A percentile compares a stretch with the other conserved stretches of the same genome.
phyloP scores from a whole-genome alignment of 1,140 invertebrate species.

The Amphibalanus amphitrite region DNA sequence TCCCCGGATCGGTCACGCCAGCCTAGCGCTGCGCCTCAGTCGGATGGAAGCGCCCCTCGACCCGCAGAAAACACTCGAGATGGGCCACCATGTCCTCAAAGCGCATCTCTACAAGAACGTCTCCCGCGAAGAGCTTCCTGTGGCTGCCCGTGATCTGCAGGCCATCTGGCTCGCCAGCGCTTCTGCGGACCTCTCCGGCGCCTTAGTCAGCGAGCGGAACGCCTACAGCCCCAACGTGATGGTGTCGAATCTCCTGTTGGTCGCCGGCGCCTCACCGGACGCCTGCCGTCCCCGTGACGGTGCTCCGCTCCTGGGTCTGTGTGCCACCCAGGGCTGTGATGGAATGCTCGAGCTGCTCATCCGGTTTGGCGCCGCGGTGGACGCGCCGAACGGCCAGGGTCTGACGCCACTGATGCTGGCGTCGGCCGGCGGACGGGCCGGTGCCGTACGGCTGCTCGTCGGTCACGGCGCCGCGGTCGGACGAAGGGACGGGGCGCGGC shows the following conservation, averaged over 20 bases:
- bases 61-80: slow-evolving; percentile 70
- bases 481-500: slow-evolving; percentile 42
- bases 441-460: slow-evolving; percentile 42
- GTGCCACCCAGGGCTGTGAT: slow-evolving; percentile 66
- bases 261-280: slow-evolving; percentile 30
- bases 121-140: slow-evolving; percentile 28
- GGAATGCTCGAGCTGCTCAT: slow-evolving; percentile 75
- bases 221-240: slow-evolving; percentile 91
- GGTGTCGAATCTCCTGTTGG: slow-evolving; percentile 29
- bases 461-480: slow-evolving; percentile 41
- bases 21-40: slow-evolving; percentile 73
- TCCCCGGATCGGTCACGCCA: slow-evolving; percentile 59
- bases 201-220: slow-evolving; percentile 68
- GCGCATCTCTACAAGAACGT: slow-evolving; percentile 69
- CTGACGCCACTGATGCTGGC: slow-evolving; percentile 71
- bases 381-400: slow-evolving; percentile 44
- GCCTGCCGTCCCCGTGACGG: slow-evolving; percentile 61
- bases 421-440: slow-evolving; percentile 73
- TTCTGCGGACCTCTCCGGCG: slow-evolving; percentile 59
- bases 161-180: slow-evolving; percentile 74
- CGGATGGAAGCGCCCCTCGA: slow-evolving; percentile 65
- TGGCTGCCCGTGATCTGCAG: slow-evolving; percentile 61
- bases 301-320: slow-evolving; percentile 70
- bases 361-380: slow-evolving; percentile 69
- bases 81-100: slow-evolving; percentile 91